Conservation (phyloP, 2,113 vertebrate species). For the Aleadryas rufinucha region DNA sequence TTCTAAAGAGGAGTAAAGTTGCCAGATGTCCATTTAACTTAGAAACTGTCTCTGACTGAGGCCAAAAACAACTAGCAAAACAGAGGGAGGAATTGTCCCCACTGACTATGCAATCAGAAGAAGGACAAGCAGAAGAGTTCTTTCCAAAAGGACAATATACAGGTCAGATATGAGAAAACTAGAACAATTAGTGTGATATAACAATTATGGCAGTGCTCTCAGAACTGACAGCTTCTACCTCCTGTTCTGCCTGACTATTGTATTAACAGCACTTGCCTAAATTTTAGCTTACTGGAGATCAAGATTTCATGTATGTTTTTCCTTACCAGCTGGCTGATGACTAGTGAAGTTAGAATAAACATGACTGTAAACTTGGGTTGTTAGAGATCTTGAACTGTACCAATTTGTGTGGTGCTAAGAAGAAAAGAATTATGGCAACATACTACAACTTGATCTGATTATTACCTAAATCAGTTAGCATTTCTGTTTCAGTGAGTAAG, state of each 20-base stretch:
- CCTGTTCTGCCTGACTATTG: background rate
- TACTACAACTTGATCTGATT: background rate
- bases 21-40: constrained; percentile 23
- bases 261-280: background rate
- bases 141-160: background rate
- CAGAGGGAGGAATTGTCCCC: background rate
- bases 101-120: background rate
- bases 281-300: background rate
- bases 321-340: background rate
- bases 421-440: background rate
- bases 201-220: background rate
- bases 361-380: background rate
- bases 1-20: constrained; percentile 28
- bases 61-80: constrained; percentile 7
- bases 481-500: background rate
- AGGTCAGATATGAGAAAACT: background rate
- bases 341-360: background rate
- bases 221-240: background rate
- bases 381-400: background rate
- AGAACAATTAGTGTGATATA: background rate
- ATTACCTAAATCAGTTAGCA: background rate
- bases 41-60: background rate
- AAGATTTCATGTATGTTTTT: background rate
- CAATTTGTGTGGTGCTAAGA: background rate
- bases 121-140: background rate